Base-by-base conservation (phyloP, 2,113 vertebrate species). In the Psephotus haematonotus region DNA sequence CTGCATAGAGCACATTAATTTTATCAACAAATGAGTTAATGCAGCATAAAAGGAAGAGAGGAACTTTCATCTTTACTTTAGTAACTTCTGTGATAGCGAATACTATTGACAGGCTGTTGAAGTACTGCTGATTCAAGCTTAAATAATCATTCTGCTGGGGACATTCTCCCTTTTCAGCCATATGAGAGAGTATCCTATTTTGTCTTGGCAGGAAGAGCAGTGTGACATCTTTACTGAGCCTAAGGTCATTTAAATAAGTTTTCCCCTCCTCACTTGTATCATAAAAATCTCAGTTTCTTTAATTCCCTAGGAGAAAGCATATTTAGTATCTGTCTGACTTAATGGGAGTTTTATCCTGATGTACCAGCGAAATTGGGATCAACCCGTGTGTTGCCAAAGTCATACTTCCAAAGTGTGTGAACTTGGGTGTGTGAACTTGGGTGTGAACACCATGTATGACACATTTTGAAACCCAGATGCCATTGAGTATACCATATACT, bases 401-500 rank as follows among this genome's bases (percentile, higher is more conserved):
- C 47, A 47, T 17, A 10, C 20, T 81, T 80, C 13, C 13, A 78
- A 43, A 86, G 37, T 4, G 1, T 31, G 25, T 25, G 57, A 59
- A 59, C 55, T 59, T n/a, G 55, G 31, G 4, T 22, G 11, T n/a
- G 20, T 25, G 55, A 57, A 57, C 33, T 59, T 35, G 57, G 33
- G 4, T 22, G 11, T 37, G 20, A 72, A 53, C 5, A 16, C 23
- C 17, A 8, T 17, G 8, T 75, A 13, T n/a, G 24, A 78, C 13
- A 20, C 18, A 28, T 41, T 92, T 63, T 70, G 29, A 67, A 90
- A 86, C 65, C 5, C 6, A 57, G 8, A 10, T 78, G 9, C 10
- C 70, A 0, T 17, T 24, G 2, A 6, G 2, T 82, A 17, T 23
- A n/a, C 29, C 0, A 0, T 29, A 9, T 72, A 6, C 13, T 35